Percentiles rank a stretch among this genome's conserved stretches.
These are phyloP conservation scores for Falcunculus frontatus DNA, from an alignment of 2,113 vertebrate genomes.

Conservation along the genomic window DNA sequence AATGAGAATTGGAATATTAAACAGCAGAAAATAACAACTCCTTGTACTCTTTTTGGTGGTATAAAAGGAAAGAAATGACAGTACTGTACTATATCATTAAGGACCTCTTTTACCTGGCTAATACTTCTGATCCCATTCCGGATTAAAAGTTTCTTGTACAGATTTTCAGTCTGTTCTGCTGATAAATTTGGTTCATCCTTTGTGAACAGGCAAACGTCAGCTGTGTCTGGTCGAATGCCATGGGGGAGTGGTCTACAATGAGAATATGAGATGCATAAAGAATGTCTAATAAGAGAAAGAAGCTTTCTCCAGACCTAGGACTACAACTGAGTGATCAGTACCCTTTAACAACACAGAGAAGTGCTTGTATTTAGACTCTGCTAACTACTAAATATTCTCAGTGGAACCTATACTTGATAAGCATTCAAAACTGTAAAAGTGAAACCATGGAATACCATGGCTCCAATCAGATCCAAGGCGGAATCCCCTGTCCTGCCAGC, in stretches of 20 bases:
- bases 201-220: constrained; percentile 91
- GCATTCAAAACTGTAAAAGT: not conserved
- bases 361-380: not conserved
- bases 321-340: not conserved
- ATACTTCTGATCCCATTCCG: constrained; percentile 75
- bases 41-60: not conserved
- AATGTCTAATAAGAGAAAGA: not conserved
- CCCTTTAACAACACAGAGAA: not conserved
- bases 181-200: constrained; percentile 79
- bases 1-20: not conserved
- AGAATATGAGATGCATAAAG: not conserved
- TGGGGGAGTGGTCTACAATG: constrained; percentile 80
- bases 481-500: not conserved
- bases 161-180: constrained; percentile 82
- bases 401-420: not conserved
- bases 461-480: not conserved
- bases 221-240: constrained; percentile 71
- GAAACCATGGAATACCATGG: accelerated
- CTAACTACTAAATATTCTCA: not conserved
- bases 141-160: constrained; percentile 84
- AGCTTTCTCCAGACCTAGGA: not conserved
- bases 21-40: not conserved
- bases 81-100: too few relatives aligned
- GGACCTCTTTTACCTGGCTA: constrained; percentile 73
- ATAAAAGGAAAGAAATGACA: not conserved